Evolutionary conservation across 2,888 invertebrate species (phyloP), one percentile per base, ranked within the genome.

Genomic region (Eueremaeus valkanovi): DNA sequence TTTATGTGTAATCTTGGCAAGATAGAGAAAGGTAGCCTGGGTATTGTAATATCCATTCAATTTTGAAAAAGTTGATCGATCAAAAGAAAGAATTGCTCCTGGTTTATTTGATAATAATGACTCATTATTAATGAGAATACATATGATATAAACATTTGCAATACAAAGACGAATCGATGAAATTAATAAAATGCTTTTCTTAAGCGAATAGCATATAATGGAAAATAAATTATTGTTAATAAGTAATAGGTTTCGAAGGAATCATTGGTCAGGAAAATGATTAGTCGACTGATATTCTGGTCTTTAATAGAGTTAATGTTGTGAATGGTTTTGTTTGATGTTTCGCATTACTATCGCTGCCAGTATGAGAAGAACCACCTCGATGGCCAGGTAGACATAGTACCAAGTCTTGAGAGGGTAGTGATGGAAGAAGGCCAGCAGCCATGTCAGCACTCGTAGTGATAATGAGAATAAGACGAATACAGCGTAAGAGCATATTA

Each of bases 381-480:
- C 66, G 18, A 66, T 8, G 6, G 21, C 36, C 13, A 66, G 33
- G n/a, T 66, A 66, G 2, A 40, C 40, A 40, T 66, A 66, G 36
- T 66, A 66, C 66, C 66, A 75, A 16, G 45, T 51, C 24, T 70
- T 51, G 11, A 75, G 51, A 9, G 27, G 21, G 33, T 72, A 75
- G 27, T 51, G 27, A 27, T 75, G 75, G 18, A 75, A 63, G 29
- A 70, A 70, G 24, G 75, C 70, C 51, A 75, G 27, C 36, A 75
- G 45, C 75, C 75, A 75, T 24, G 75, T 75, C 27, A 75, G 36
- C 27, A 45, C 29, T n/a, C 75, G 70, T 42, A 75, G 31, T 21
- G 72, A 11, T 1, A 75, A 8, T 27, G 51, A 40, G 18, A 72
- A 16, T 31, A 70, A 75, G 18, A 36, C 70, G 3, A 75, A 40